phyloP scores from a whole-genome alignment of 2,113 vertebrate genomes.

The Cephalopterus ornatus region DNA sequence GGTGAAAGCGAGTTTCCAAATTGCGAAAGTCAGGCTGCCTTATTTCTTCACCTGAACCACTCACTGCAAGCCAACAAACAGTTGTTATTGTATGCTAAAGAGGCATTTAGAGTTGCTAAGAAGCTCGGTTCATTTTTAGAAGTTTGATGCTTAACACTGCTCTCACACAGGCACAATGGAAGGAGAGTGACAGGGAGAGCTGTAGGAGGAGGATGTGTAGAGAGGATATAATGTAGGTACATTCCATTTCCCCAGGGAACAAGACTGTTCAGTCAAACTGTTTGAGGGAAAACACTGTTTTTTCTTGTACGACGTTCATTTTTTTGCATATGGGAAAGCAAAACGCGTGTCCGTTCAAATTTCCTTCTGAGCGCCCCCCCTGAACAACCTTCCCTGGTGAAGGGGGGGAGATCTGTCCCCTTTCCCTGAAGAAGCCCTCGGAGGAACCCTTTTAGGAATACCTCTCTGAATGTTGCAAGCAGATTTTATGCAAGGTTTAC shows the following conservation, averaged over 20 bases:
- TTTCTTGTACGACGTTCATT: background rate
- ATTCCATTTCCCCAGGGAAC: background rate
- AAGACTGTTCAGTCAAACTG: background rate
- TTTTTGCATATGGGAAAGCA: background rate
- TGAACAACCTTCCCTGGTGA: background rate
- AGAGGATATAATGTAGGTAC: background rate
- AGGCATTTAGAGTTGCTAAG: background rate
- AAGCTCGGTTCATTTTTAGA: background rate
- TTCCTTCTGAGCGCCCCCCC: background rate
- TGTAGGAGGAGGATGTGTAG: constrained; percentile 1
- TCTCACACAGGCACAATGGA: background rate
- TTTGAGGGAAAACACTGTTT: background rate
- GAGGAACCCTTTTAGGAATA: background rate
- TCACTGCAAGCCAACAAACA: background rate
- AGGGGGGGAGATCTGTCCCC: background rate
- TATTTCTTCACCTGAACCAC: background rate
- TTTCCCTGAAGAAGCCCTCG: background rate
- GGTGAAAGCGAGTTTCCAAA: background rate
- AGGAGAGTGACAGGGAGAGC: background rate
- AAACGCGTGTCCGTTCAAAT: background rate
- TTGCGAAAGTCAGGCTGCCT: background rate
- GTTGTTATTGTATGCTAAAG: background rate
- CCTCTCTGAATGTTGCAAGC: background rate
- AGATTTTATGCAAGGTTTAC: background rate
- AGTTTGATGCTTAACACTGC: background rate